Base-by-base conservation (phyloP, 2,888 invertebrate genomes). In the Yponomeuta cagnagella region DNA sequence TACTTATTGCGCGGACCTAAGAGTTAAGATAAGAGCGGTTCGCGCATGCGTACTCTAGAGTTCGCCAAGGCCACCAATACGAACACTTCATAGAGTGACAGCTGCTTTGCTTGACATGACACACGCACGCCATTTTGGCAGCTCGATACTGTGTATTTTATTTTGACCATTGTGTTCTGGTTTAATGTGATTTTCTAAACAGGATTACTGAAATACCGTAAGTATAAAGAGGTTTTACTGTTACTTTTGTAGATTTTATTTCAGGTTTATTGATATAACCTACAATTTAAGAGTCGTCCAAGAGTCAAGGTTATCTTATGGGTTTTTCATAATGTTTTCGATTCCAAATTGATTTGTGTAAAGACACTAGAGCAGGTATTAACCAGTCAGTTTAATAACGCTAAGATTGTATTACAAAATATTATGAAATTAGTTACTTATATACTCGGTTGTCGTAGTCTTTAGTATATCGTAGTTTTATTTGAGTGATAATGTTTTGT, bases 31-130 rank as follows among this genome's bases (percentile, higher is more conserved):
- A 58, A 58, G 52, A 58, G 2, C 52, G 52, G 52, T 15, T 58
- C 73, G 84, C 89, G 89, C 90, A 89, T 88, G 90, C 88, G 90
- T 81, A 77, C 73, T 73, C 79, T 83, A 81, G 86, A 87, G 88
- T 88, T 86, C 15, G 4, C 4, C 89, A 86, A 81, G 77, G 88
- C 80, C 87, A 87, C 84, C 52, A 58, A 77, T 77, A 86, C 83
- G 82, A 78, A 80, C 74, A 77, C 74, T 72, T 15, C 52, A 15
- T 58, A 15, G 3, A 15, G 15, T 58, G 52, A 58, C 52, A 58
- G 52, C 52, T 58, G 52, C 5, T 15, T 58, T 15, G 52, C 12
- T 12, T 52, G 52, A 23, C 23, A 23, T 23, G 23, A 15, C 52
- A 58, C 52, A 58, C 52, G 52, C 12, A 58, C 52, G 52, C 52